A percentile compares a stretch with the other conserved stretches of the same genome.
Conservation (phyloP, 2,797 vertebrate species). For the Naso thynnoides region DNA sequence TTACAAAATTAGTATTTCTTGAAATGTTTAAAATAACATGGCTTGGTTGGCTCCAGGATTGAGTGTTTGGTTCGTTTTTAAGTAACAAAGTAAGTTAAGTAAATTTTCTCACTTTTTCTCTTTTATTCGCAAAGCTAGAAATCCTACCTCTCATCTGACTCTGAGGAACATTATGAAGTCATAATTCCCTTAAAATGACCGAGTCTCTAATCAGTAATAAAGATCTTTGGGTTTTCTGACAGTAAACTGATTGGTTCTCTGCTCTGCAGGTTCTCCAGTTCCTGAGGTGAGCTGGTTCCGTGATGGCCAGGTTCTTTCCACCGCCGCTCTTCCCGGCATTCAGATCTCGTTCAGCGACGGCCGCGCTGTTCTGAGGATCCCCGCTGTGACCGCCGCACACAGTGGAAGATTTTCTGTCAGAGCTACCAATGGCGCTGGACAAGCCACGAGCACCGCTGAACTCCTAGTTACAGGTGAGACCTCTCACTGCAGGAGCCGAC, state of each 20-base stretch:
- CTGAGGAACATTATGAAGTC: too few relatives aligned
- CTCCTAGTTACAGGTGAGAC: conserved; percentile 94
- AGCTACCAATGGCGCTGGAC: conserved; percentile 98
- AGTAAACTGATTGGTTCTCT: not conserved
- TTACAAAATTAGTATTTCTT: not conserved
- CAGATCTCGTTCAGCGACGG: conserved; percentile 98
- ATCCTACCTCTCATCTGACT: too few relatives aligned
- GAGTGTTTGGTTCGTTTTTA: too few relatives aligned
- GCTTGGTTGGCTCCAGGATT: too few relatives aligned
- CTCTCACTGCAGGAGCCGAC: not conserved
- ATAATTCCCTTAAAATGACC: too few relatives aligned
- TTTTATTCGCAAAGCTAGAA: too few relatives aligned
- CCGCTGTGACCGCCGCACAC: conserved; percentile 91
- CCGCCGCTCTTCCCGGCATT: conserved; percentile 92
- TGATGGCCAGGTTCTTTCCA: conserved; percentile 97
- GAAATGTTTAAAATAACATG: too few relatives aligned
- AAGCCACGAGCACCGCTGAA: conserved; percentile 98
- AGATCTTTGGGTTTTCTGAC: not conserved
- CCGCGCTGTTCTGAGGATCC: conserved; percentile 95
- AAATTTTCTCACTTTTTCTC: too few relatives aligned
- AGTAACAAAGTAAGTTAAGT: too few relatives aligned
- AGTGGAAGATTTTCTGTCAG: conserved; percentile 95
- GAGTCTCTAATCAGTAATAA: not conserved
- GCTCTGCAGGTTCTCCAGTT: conserved; percentile 91
- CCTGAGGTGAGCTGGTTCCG: conserved; percentile 99